Conservation (phyloP, 2,888 invertebrate species). For the Cheilosia vulpina region DNA sequence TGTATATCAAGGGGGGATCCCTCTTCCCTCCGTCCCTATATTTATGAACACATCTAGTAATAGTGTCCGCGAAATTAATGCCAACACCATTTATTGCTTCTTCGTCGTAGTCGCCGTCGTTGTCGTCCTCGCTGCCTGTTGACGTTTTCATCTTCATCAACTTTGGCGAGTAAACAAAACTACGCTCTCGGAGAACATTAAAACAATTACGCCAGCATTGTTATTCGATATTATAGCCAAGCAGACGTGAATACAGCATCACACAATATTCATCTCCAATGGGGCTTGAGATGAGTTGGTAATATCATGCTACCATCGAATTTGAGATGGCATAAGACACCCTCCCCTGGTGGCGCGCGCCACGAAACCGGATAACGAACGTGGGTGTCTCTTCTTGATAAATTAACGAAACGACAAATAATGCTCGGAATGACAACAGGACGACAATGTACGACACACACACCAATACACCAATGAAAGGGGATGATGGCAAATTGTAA, state of each 20-base stretch:
- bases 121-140: background rate
- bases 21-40: background rate
- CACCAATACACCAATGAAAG: background rate
- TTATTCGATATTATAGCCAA: slow-evolving; percentile 56
- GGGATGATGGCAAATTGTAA: slow-evolving; percentile 40
- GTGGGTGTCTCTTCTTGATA: slow-evolving; percentile 55
- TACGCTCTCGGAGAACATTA: slow-evolving; percentile 48
- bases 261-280: slow-evolving; percentile 39
- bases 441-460: background rate
- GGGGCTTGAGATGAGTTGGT: slow-evolving; percentile 12
- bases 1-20: background rate
- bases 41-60: slow-evolving; percentile 1
- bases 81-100: slow-evolving; percentile 42
- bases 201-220: slow-evolving; percentile 66
- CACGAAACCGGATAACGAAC: slow-evolving; percentile 12
- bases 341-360: background rate
- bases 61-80: slow-evolving; percentile 55
- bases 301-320: slow-evolving; percentile 17
- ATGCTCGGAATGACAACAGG: slow-evolving; percentile 32
- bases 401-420: slow-evolving; percentile 43
- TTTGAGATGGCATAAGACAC: slow-evolving; percentile 38
- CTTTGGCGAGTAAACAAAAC: slow-evolving; percentile 31
- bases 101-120: background rate
- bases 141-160: slow-evolving; percentile 20
- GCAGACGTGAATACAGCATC: slow-evolving; percentile 52